phyloP scores from a whole-genome alignment of 2,888 invertebrate genomes.

The Matsumyia berberina region DNA sequence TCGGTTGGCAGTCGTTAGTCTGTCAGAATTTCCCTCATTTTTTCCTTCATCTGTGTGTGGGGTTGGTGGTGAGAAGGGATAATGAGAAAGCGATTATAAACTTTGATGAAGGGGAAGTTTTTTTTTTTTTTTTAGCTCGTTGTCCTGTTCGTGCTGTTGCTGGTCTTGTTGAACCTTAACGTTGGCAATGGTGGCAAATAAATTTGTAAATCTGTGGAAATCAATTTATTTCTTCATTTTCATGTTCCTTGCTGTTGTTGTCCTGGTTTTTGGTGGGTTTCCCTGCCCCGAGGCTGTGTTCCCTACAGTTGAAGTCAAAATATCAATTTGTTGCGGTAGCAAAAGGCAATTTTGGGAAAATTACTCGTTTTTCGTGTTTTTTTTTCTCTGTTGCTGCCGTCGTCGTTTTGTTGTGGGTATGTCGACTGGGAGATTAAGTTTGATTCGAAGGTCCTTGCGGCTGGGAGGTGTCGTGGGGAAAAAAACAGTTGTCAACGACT shows the following conservation, averaged over 20 bases:
- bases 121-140: slow-evolving; percentile 26
- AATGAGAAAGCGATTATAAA: slow-evolving; percentile 77
- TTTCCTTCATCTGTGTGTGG: background rate
- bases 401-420: slow-evolving; percentile 14
- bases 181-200: slow-evolving; percentile 68
- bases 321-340: slow-evolving; percentile 69
- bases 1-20: slow-evolving; percentile 37
- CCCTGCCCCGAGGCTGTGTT: slow-evolving; percentile 5
- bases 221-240: slow-evolving; percentile 73
- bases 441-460: slow-evolving; percentile 52
- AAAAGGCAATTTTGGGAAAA: slow-evolving; percentile 56
- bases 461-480: slow-evolving; percentile 24
- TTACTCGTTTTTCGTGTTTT: slow-evolving; percentile 46
- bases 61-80: slow-evolving; percentile 46
- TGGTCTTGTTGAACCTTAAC: slow-evolving; percentile 33
- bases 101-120: slow-evolving; percentile 54
- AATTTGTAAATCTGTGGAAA: slow-evolving; percentile 76
- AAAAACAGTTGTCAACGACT: slow-evolving; percentile 46
- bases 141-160: background rate
- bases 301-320: slow-evolving; percentile 54
- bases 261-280: slow-evolving; percentile 18
- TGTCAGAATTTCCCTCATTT: slow-evolving; percentile 34
- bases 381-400: background rate
- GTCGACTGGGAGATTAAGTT: slow-evolving; percentile 61
- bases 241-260: slow-evolving; percentile 26